These are phyloP conservation scores for Heterohyrax brucei DNA, from an alignment of 2,797 vertebrate species.

Conservation along the genomic window DNA sequence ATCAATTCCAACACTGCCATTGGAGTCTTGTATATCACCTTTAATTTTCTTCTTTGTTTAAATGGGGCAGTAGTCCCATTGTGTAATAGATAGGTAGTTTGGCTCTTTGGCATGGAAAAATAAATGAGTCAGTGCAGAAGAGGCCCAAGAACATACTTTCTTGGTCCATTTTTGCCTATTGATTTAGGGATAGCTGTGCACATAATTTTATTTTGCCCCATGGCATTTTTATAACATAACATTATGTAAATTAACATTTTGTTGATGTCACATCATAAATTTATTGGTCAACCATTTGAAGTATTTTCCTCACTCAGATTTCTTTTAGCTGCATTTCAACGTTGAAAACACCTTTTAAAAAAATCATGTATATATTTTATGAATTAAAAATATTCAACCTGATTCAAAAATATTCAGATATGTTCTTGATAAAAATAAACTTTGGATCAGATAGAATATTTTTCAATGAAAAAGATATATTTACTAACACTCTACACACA, in stretches of 20 bases:
- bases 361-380: slow-evolving; percentile 57
- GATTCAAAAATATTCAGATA: slow-evolving; percentile 61
- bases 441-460: slow-evolving; percentile 49
- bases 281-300: slow-evolving; percentile 40
- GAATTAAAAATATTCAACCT: slow-evolving; percentile 66
- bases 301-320: slow-evolving; percentile 20
- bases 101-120: slow-evolving; percentile 30
- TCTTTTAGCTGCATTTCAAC: slow-evolving; percentile 61
- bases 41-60: slow-evolving; percentile 67
- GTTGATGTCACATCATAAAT: slow-evolving; percentile 48
- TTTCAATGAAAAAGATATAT: background rate
- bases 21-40: background rate
- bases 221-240: slow-evolving; percentile 43
- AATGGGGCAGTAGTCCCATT: slow-evolving; percentile 40
- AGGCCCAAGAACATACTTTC: slow-evolving; percentile 39
- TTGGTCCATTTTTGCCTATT: slow-evolving; percentile 34
- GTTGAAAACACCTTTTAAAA: slow-evolving; percentile 29
- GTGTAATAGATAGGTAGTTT: slow-evolving; percentile 16
- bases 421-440: slow-evolving; percentile 57
- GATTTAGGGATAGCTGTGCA: slow-evolving; percentile 55
- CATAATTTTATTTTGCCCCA: slow-evolving; percentile 68
- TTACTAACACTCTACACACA: slow-evolving; percentile 41
- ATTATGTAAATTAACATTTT: slow-evolving; percentile 61
- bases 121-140: slow-evolving; percentile 48
- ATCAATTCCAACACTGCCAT: slow-evolving; percentile 13